These are phyloP conservation scores for Synanthedon formicaeformis DNA, from an alignment of 2,888 invertebrate genomes.

Conservation along the genomic window DNA sequence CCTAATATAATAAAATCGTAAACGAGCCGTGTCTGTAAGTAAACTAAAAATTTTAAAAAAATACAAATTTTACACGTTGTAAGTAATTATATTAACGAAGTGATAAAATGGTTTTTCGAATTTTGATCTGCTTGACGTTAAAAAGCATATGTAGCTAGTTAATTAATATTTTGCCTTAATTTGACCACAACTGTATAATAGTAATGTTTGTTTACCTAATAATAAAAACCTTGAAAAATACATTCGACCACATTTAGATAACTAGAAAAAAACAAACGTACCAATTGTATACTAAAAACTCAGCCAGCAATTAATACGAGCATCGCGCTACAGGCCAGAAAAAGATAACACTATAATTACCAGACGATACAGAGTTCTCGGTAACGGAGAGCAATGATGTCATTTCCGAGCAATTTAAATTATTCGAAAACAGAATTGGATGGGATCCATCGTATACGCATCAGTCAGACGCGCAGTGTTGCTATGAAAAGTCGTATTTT, in stretches of 20 bases:
- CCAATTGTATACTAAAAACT: background rate
- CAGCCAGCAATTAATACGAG: too few species aligned
- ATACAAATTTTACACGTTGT: too few species aligned
- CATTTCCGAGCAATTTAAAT: background rate
- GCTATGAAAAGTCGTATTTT: conserved; percentile 40
- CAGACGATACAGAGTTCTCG: background rate
- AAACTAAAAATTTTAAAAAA: too few species aligned
- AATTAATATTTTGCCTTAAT: too few species aligned
- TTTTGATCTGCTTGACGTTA: too few species aligned
- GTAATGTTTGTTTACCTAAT: too few species aligned
- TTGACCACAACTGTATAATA: too few species aligned
- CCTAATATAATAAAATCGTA: too few species aligned
- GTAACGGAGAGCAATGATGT: background rate
- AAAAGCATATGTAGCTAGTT: too few species aligned
- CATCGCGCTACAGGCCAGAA: background rate
- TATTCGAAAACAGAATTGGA: background rate
- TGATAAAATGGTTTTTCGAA: too few species aligned
- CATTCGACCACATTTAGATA: background rate
- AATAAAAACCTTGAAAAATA: background rate
- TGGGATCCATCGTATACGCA: background rate
- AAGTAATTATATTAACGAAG: too few species aligned
- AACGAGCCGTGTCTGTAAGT: too few species aligned
- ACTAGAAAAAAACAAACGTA: background rate
- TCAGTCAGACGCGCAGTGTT: background rate
- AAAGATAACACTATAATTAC: background rate